Percentiles rank a stretch among this genome's conserved stretches.
phyloP scores from a whole-genome alignment of 2,888 invertebrate species.

The Drosophila formosana region DNA sequence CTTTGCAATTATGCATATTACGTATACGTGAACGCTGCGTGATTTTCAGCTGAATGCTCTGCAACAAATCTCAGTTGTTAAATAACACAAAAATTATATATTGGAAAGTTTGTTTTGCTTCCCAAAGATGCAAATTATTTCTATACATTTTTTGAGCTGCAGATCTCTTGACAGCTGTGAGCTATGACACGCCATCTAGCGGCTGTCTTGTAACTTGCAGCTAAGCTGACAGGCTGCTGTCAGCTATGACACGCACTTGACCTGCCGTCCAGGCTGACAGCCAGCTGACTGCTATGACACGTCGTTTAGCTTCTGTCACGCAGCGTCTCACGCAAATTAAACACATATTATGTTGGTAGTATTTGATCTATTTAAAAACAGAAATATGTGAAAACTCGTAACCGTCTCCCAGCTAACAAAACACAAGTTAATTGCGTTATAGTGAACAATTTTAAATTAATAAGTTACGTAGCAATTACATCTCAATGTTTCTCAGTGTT shows the following conservation, averaged over 20 bases:
- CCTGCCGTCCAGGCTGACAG: no score
- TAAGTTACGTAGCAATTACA: slow-evolving; percentile 2
- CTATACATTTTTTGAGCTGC: no score
- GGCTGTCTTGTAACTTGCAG: not conserved
- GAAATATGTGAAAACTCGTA: slow-evolving; percentile 5
- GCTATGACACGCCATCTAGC: not conserved
- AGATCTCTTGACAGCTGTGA: no score
- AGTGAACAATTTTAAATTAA: not conserved
- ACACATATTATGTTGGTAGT: slow-evolving; percentile 13
- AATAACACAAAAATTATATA: no score
- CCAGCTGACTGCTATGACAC: not conserved
- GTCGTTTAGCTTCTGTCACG: not conserved
- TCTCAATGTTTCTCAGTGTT: slow-evolving; percentile 12
- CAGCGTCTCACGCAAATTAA: not conserved
- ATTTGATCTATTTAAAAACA: slow-evolving; percentile 9
- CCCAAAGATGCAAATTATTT: no score
- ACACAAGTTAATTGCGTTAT: slow-evolving; percentile 19
- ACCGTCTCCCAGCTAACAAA: slow-evolving; percentile 17
- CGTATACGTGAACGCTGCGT: slow-evolving; percentile 1
- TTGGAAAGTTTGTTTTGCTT: not conserved
- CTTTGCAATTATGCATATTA: slow-evolving; percentile 1
- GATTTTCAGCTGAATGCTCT: not conserved
- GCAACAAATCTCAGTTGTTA: no score
- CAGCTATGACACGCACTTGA: slow-evolving; percentile 1
- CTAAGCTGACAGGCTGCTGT: not conserved